Conservation (phyloP, 2,113 vertebrate species). For the Neodon shergylaensis region DNA sequence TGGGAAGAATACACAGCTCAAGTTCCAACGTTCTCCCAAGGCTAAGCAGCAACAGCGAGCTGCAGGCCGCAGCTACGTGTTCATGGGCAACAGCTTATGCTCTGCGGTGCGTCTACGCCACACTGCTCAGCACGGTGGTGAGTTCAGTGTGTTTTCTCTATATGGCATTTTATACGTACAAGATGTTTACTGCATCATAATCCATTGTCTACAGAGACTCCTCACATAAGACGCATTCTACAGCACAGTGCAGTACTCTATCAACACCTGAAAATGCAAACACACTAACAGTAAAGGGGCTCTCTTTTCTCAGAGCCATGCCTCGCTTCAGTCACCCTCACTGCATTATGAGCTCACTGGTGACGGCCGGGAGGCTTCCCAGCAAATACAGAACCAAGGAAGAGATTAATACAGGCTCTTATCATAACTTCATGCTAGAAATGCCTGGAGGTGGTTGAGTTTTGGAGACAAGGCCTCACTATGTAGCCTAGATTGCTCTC, state of each 20-base stretch:
- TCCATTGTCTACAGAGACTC: background rate
- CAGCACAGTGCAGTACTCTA: background rate
- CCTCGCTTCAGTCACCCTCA: background rate
- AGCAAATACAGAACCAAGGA: background rate
- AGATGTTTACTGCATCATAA: background rate
- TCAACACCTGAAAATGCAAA: background rate
- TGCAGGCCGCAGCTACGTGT: background rate
- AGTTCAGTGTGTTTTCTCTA: background rate
- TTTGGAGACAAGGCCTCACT: background rate
- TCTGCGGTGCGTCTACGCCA: background rate
- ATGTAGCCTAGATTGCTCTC: background rate
- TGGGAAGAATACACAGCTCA: background rate
- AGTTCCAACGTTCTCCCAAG: background rate
- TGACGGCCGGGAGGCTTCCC: background rate
- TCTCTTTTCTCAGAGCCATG: background rate
- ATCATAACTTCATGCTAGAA: background rate
- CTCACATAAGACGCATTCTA: background rate
- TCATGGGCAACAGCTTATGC: too few species aligned
- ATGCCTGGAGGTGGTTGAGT: background rate
- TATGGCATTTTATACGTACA: background rate
- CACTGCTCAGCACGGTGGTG: background rate
- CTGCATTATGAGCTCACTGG: accelerated
- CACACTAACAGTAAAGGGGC: background rate
- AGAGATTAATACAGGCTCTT: background rate
- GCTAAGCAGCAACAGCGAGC: background rate